phyloP scores from a whole-genome alignment of 2,113 vertebrate species.

The Lamprotornis superbus region DNA sequence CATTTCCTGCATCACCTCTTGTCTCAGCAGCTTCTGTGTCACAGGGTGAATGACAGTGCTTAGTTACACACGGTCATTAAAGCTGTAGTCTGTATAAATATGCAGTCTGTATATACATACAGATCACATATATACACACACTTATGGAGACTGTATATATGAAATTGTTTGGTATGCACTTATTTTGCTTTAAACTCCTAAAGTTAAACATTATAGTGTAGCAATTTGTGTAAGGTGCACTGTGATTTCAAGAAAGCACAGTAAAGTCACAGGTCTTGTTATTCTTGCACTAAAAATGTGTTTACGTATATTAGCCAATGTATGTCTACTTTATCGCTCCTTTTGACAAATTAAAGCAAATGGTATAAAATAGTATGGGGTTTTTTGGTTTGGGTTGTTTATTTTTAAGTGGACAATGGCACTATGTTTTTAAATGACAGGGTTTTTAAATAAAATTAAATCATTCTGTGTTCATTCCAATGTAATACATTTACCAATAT shows the following conservation, averaged over 20 bases:
- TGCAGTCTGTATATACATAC: constrained; percentile 73
- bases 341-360: constrained; percentile 74
- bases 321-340: constrained; percentile 81
- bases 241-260: constrained; percentile 84
- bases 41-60: constrained; percentile 53
- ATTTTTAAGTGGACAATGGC: constrained; percentile 77
- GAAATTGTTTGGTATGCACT: constrained; percentile 81
- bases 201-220: constrained; percentile 79
- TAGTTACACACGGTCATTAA: constrained; percentile 34
- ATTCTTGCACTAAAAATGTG: constrained; percentile 87
- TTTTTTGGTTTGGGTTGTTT: constrained; percentile 62
- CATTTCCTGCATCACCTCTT: neutral
- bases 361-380: constrained; percentile 72
- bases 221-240: constrained; percentile 85
- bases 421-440: constrained; percentile 81
- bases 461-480: constrained; percentile 75
- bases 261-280: constrained; percentile 84
- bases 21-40: constrained; percentile 39
- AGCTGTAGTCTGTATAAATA: constrained; percentile 66
- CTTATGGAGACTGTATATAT: constrained; percentile 79
- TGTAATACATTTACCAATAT: constrained; percentile 76
- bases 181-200: constrained; percentile 76
- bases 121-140: constrained; percentile 71
- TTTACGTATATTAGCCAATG: constrained; percentile 84
- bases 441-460: constrained; percentile 78